Conservation (phyloP, 2,113 vertebrate species). For the Neodontobutis hainanensis region DNA sequence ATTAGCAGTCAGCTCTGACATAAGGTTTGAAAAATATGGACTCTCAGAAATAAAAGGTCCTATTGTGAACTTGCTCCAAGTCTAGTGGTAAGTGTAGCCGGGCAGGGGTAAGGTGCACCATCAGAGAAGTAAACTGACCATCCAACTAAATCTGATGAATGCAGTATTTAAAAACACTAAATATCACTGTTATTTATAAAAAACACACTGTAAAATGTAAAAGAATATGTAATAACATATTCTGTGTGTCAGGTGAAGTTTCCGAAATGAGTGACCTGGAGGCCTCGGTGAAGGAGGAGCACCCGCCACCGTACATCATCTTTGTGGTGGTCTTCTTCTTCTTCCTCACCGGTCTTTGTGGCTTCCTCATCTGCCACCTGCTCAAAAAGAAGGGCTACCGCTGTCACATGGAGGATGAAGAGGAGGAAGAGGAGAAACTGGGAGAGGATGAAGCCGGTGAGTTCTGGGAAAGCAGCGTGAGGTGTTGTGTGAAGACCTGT, state of each 20-base stretch:
- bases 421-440: slow-evolving; percentile 71
- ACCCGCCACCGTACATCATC: slow-evolving; percentile 84
- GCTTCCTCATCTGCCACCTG: slow-evolving; percentile 92
- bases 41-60: too few species aligned
- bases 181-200: too few species aligned
- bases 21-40: too few species aligned
- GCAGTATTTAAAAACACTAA: too few species aligned
- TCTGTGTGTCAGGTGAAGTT: slow-evolving; percentile 23
- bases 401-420: slow-evolving; percentile 82
- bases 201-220: too few species aligned
- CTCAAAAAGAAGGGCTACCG: slow-evolving; percentile 96
- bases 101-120: too few species aligned
- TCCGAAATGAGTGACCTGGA: slow-evolving; percentile 80
- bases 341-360: slow-evolving; percentile 90
- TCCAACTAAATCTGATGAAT: too few species aligned
- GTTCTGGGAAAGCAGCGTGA: slow-evolving; percentile 15
- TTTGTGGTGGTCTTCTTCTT: slow-evolving; percentile 92
- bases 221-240: too few species aligned
- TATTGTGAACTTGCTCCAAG: too few species aligned
- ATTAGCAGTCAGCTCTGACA: too few species aligned
- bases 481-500: background rate
- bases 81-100: too few species aligned
- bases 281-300: slow-evolving; percentile 65
- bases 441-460: slow-evolving; percentile 55
- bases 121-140: too few species aligned